phyloP scores from a whole-genome alignment of 1,140 invertebrate genomes.

The Meteorus sp. region DNA sequence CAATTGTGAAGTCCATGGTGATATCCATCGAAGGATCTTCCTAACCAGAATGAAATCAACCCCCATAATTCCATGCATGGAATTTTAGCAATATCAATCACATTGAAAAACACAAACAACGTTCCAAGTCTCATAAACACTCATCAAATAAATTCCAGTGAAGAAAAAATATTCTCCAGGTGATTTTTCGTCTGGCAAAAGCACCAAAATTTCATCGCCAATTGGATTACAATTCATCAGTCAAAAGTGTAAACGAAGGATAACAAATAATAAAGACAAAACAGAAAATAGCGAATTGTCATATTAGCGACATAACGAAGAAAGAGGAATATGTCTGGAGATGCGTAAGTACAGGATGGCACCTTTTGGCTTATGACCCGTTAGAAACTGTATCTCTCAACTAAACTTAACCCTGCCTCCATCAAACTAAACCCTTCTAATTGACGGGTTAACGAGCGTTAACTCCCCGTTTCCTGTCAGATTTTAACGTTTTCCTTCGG shows the following conservation, averaged over 20 bases:
- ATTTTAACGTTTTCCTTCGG: constrained; percentile 34
- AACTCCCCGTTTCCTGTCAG: constrained; percentile 36
- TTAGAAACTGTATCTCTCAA: constrained; percentile 22
- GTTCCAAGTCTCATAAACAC: too few relatives aligned
- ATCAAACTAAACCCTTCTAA: constrained; percentile 33
- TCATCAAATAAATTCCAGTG: too few relatives aligned
- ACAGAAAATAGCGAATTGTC: neutral
- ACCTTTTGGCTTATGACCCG: constrained; percentile 32
- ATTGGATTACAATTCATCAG: too few relatives aligned
- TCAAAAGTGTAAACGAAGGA: neutral
- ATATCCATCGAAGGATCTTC: too few relatives aligned
- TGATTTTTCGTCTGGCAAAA: too few relatives aligned
- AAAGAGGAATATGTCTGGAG: neutral
- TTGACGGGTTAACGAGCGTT: constrained; percentile 37
- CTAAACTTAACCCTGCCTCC: constrained; percentile 27
- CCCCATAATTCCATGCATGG: too few relatives aligned
- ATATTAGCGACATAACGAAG: neutral
- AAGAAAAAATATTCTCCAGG: too few relatives aligned
- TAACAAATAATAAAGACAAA: neutral
- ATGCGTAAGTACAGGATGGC: constrained; percentile 17
- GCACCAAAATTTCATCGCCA: too few relatives aligned
- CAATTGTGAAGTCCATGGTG: too few relatives aligned
- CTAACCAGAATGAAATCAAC: too few relatives aligned
- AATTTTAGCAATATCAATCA: too few relatives aligned
- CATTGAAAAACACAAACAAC: too few relatives aligned